phyloP scores from a whole-genome alignment of 2,113 vertebrate species.

The Anolis carolinensis region DNA sequence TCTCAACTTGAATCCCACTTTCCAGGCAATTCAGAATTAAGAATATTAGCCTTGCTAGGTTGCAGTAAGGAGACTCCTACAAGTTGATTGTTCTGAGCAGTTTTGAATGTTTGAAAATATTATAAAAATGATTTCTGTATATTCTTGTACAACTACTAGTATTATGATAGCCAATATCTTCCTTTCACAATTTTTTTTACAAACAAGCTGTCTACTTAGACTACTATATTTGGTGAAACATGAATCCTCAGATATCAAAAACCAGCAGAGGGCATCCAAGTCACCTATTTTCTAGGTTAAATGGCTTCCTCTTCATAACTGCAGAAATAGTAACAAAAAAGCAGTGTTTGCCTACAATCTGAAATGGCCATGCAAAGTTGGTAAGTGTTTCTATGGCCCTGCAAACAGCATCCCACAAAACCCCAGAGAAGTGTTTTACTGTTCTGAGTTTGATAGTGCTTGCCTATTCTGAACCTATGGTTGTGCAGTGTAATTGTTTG shows the following conservation, averaged over 20 bases:
- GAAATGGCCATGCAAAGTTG: rapidly evolving
- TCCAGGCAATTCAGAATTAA: neutral
- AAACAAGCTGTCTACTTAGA: neutral
- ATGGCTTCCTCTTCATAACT: neutral
- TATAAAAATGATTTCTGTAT: neutral
- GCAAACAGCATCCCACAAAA: neutral
- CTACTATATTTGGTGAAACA: constrained; percentile 9
- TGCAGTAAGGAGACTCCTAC: neutral
- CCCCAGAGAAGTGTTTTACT: neutral
- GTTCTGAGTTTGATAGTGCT: neutral
- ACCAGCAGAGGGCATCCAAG: constrained; percentile 41
- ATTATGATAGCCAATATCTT: neutral
- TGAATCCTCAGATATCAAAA: constrained; percentile 27
- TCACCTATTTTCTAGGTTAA: constrained; percentile 16
- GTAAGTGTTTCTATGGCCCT: too few species aligned
- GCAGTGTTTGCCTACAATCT: neutral
- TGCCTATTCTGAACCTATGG: neutral
- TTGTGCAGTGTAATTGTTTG: neutral
- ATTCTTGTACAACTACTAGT: neutral
- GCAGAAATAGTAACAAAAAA: neutral
- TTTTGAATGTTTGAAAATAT: neutral
- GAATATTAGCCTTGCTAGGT: neutral
- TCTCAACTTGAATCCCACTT: too few species aligned
- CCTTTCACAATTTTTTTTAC: too few species aligned
- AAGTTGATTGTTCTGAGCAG: neutral